Evolutionary conservation across 2,113 vertebrate species (phyloP).

Genomic region (Psammodynastes pulverulentus): DNA sequence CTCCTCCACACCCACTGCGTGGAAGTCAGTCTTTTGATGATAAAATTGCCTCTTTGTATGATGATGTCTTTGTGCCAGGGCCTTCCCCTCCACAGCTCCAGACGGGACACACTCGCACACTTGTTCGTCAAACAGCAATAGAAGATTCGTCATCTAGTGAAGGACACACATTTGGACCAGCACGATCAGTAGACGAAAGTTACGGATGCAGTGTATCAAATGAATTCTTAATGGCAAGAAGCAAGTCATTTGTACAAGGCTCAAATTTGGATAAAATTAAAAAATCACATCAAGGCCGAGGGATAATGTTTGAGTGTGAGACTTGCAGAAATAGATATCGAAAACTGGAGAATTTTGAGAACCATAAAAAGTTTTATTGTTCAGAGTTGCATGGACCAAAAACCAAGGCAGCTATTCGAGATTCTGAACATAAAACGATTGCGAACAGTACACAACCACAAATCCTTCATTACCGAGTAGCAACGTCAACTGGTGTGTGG

Average conservation of each 20-base stretch:
- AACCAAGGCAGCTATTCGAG: constrained; percentile 81
- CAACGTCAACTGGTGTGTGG: constrained; percentile 70
- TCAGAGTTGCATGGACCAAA: constrained; percentile 97
- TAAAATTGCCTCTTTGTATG: constrained; percentile 85
- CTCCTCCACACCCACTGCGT: constrained; percentile 83
- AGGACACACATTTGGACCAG: constrained; percentile 72
- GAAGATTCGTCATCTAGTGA: constrained; percentile 87
- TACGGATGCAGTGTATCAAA: constrained; percentile 70
- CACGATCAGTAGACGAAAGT: constrained; percentile 83
- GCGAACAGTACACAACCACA: constrained; percentile 70
- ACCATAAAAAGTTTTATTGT: constrained; percentile 98
- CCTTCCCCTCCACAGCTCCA: constrained; percentile 81
- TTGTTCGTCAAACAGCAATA: constrained; percentile 90
- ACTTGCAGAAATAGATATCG: constrained; percentile 94
- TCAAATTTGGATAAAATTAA: constrained; percentile 79
- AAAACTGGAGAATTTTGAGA: constrained; percentile 97
- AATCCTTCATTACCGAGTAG: constrained; percentile 77
- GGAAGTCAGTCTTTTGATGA: constrained; percentile 97
- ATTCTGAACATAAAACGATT: constrained; percentile 79
- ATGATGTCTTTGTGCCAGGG: constrained; percentile 90
- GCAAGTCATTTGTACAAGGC: constrained; percentile 78
- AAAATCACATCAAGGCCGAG: constrained; percentile 87
- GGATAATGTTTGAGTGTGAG: constrained; percentile 97
- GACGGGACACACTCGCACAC: constrained; percentile 82
- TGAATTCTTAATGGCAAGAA: constrained; percentile 75